Conservation (phyloP, 2,113 vertebrate species). For the Lepus timidus region DNA sequence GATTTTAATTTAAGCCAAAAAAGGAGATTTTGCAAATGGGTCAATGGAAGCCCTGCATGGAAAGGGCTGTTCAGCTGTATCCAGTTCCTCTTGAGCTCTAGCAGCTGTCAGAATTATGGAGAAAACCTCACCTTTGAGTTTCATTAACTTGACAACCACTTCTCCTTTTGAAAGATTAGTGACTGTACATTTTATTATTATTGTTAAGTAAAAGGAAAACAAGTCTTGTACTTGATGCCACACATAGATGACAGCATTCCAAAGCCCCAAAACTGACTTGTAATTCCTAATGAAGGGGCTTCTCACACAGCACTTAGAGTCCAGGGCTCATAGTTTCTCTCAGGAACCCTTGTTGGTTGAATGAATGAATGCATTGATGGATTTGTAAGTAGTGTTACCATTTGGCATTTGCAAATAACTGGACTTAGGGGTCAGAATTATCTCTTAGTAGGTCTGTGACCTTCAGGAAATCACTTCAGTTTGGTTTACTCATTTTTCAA, state of each 20-base stretch:
- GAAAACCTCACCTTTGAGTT: neutral
- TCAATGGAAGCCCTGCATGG: neutral
- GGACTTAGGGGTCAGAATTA: neutral
- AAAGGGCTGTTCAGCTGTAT: neutral
- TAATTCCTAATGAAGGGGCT: neutral
- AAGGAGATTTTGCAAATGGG: neutral
- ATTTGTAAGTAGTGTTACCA: neutral
- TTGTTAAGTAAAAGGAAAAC: neutral
- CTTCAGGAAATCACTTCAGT: constrained; percentile 53
- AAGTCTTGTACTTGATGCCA: neutral
- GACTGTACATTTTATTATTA: neutral
- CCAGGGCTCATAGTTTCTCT: neutral
- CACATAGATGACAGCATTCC: neutral
- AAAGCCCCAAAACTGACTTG: neutral
- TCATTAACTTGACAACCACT: neutral
- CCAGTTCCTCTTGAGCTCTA: neutral
- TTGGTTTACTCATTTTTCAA: neutral
- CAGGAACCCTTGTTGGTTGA: neutral
- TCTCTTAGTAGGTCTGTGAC: neutral
- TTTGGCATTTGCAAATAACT: constrained; percentile 1
- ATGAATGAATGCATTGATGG: neutral
- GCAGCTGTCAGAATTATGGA: neutral
- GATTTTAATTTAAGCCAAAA: constrained; percentile 26
- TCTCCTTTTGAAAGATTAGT: constrained; percentile 23
- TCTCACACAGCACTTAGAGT: neutral